phyloP scores from a whole-genome alignment of 2,797 vertebrate genomes.

The Threskiornis aethiopicus region DNA sequence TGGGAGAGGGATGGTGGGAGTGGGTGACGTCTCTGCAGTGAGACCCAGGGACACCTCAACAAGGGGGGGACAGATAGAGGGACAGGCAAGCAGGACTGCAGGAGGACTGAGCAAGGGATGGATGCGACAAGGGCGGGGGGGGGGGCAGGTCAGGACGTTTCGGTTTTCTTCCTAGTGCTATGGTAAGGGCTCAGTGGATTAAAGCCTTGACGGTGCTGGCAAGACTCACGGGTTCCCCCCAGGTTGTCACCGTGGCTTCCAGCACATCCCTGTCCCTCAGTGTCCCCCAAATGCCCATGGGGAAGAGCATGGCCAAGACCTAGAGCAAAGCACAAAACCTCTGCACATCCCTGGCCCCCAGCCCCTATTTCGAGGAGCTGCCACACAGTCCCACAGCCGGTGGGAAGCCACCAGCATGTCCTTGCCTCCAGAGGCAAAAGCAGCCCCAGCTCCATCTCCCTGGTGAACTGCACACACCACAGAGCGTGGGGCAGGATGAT shows the following conservation, averaged over 20 bases:
- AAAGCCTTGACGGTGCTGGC: background rate
- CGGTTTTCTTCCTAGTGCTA: background rate
- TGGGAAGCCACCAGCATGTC: background rate
- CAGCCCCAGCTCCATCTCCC: background rate
- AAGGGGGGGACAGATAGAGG: background rate
- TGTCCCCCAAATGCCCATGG: background rate
- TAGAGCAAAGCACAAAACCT: background rate
- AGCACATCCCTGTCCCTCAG: background rate
- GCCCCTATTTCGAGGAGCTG: background rate
- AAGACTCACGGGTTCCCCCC: background rate
- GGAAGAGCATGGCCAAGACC: background rate
- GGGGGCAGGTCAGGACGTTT: background rate
- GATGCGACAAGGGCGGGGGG: too few relatives aligned
- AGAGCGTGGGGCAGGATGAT: background rate
- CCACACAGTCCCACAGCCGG: background rate
- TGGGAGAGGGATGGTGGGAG: background rate
- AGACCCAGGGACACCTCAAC: background rate
- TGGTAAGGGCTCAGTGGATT: background rate
- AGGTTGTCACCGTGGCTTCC: background rate
- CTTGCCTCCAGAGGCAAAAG: background rate
- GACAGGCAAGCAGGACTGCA: background rate
- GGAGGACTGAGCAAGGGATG: fast-evolving
- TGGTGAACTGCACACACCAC: fast-evolving
- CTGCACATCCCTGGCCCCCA: background rate
- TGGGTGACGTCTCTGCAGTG: background rate